phyloP scores from a whole-genome alignment of 64 coral and sea anemone genomes.

The Dendrophyllia cribrosa region DNA sequence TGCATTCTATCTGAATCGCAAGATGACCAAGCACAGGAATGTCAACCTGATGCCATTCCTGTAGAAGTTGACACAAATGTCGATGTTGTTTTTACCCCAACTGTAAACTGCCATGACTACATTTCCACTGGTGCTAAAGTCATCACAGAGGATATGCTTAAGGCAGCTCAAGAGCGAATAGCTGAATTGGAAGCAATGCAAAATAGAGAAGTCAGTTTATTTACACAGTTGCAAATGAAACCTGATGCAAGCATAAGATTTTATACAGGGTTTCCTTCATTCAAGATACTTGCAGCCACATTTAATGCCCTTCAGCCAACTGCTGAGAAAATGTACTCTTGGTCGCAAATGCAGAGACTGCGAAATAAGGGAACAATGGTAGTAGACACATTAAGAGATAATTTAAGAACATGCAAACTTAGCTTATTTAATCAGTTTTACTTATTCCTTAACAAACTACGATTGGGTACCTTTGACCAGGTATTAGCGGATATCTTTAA shows the following conservation, averaged over 20 bases:
- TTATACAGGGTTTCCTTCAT: conserved; percentile 45
- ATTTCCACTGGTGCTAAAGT: conserved; percentile 1
- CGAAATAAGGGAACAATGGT: conserved; percentile 21
- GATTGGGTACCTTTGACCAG: conserved; percentile 53
- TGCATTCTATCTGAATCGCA: no score
- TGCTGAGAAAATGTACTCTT: conserved; percentile 52
- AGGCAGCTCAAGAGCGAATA: conserved; percentile 50
- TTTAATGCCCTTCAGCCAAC: conserved; percentile 42
- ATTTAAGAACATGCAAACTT: conserved; percentile 21
- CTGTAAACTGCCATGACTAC: conserved; percentile 50
- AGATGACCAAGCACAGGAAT: no score
- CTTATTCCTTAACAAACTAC: conserved; percentile 64
- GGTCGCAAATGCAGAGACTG: conserved; percentile 39
- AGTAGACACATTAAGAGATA: neutral
- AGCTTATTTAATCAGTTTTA: conserved; percentile 69
- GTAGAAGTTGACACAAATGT: no score
- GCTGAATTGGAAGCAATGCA: neutral
- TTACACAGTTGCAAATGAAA: conserved; percentile 30
- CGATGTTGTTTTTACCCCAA: conserved; percentile 20
- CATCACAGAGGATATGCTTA: conserved; percentile 21
- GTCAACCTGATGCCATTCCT: no score
- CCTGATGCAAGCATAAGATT: conserved; percentile 13
- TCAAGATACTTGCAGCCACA: conserved; percentile 20
- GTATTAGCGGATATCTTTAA: conserved; percentile 41
- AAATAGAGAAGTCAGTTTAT: conserved; percentile 14